A percentile compares a stretch with the other conserved stretches of the same genome.
Evolutionary conservation across 2,888 invertebrate species (phyloP).

Genomic region (Drosophila longiperda): DNA sequence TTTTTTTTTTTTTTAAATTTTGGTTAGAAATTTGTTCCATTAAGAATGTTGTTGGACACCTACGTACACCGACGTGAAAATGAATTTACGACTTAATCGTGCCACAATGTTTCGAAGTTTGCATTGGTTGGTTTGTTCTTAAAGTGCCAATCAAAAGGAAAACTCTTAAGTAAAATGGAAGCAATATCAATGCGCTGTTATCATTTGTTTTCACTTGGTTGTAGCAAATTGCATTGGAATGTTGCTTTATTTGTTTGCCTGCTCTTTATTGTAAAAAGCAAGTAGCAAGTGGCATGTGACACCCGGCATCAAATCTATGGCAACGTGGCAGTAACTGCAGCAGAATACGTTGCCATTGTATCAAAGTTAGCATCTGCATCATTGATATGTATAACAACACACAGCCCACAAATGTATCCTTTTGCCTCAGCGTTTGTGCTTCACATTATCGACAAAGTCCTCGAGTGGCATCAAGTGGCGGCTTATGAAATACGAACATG

Average conservation of each 20-base stretch:
- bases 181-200: slow-evolving; percentile 47
- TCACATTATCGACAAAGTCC: neutral
- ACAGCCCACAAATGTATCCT: neutral
- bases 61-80: slow-evolving; percentile 35
- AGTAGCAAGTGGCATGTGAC: slow-evolving; percentile 21
- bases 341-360: slow-evolving; percentile 22
- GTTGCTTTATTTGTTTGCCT: slow-evolving; percentile 46
- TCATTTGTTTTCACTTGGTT: slow-evolving; percentile 38
- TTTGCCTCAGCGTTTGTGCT: neutral
- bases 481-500: neutral
- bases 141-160: neutral
- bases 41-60: slow-evolving; percentile 60
- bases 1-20: neutral
- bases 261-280: slow-evolving; percentile 31
- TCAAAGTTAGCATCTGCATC: slow-evolving; percentile 7
- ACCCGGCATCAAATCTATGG: slow-evolving; percentile 29
- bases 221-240: slow-evolving; percentile 62
- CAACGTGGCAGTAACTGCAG: neutral
- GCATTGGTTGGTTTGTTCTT: slow-evolving; percentile 31
- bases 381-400: slow-evolving; percentile 31
- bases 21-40: slow-evolving; percentile 40
- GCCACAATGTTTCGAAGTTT: slow-evolving; percentile 32
- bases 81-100: slow-evolving; percentile 55
- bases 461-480: neutral
- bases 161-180: slow-evolving; percentile 9